Evolutionary conservation across 2,113 vertebrate species (phyloP), one percentile per base, ranked within the genome.

Genomic region (Cyprinus carpio): DNA sequence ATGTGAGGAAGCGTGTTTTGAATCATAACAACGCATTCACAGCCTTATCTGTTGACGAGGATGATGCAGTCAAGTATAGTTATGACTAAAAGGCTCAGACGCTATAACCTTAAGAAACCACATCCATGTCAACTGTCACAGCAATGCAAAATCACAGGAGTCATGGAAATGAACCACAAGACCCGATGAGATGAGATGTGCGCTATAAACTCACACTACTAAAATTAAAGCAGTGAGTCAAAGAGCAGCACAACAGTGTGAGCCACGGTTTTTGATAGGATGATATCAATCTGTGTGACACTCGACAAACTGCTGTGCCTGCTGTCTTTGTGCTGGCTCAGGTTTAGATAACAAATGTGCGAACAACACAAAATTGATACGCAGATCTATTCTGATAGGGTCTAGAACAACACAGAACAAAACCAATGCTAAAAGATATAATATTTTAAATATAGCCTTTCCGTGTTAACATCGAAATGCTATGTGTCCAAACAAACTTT

Each of bases 11-110:
- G 69, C 27, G 16, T 23, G 64, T 58, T 40, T 40, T 85, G 75
- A 85, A 85, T 79, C 75, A 85, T 71, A 71, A 49, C 29, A 71
- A 34, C 29, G 25, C 60, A 2, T 43, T 11, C 43, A 12, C 27
- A 54, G 34, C 2, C 27, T 69, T 27, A 77, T 77, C 31, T 77
- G 75, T 54, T 9, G 31, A 51, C 60, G 4, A 25, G 12, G 20
- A 77, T 79, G 62, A 69, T 29, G 74, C 60, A 79, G 67, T 67
- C 60, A 1, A 1, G 46, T 67, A 18, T 11, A 34, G 76, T 72
- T 80, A 72, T 72, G 76, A 72, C 65, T 85, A 67, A 67, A 67
- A 67, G 15, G 5, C 37, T 64, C 12, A n/a, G 23, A 25, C 4
- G 23, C 37, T 27, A 23, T 81, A 34, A n/a, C 67, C 77, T 58